These are phyloP conservation scores for Wiebesia pumilae DNA, from an alignment of 1,140 invertebrate species.

Conservation along the genomic window DNA sequence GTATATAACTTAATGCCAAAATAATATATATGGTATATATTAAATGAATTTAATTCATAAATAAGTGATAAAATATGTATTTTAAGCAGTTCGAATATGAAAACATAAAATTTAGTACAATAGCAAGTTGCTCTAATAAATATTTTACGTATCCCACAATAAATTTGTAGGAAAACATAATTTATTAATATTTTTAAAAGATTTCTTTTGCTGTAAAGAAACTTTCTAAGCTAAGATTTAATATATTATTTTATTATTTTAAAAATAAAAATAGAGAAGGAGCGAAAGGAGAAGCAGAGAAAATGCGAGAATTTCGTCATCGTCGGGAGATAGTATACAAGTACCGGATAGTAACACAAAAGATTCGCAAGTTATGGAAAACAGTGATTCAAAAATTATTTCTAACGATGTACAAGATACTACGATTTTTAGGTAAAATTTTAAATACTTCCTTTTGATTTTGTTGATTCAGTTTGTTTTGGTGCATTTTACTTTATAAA, in stretches of 20 bases:
- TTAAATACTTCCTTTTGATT: not conserved
- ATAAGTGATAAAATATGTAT: too few species aligned
- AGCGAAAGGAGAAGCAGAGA: constrained; percentile 41
- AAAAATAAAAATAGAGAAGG: constrained; percentile 35
- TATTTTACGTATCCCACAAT: too few species aligned
- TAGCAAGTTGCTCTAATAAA: too few species aligned
- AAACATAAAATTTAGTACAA: too few species aligned
- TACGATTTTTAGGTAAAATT: constrained; percentile 27
- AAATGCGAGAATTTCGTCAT: constrained; percentile 39
- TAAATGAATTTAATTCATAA: too few species aligned
- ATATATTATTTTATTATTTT: not conserved
- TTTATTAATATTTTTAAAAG: too few species aligned
- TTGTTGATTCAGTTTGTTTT: not conserved
- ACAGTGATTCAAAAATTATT: constrained; percentile 59
- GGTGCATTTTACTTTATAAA: not conserved
- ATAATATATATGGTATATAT: too few species aligned
- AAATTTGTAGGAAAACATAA: too few species aligned
- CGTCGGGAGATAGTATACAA: constrained; percentile 36
- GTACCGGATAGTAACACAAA: constrained; percentile 45
- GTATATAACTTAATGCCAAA: too few species aligned
- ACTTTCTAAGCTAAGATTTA: not conserved
- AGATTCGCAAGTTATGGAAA: constrained; percentile 57
- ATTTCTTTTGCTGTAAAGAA: too few species aligned
- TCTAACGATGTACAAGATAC: constrained; percentile 48
- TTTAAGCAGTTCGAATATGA: too few species aligned